Conservation (phyloP, 2,797 vertebrate genomes). For the Girardinus metallicus region DNA sequence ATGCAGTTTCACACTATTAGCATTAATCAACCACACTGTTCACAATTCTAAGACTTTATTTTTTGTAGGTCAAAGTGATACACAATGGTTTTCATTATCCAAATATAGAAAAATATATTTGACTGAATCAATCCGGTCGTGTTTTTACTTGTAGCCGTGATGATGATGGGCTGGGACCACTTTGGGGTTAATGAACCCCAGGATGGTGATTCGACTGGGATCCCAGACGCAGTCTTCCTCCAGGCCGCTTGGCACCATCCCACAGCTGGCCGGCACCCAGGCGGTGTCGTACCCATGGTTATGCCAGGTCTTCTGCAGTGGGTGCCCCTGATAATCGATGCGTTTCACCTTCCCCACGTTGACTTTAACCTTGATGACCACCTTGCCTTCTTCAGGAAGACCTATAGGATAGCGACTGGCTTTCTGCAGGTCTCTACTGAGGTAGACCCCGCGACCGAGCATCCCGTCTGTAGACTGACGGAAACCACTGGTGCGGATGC, state of each 20-base stretch:
- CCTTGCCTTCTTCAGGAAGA: not conserved
- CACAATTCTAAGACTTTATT: too few species aligned
- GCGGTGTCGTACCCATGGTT: constrained; percentile 39
- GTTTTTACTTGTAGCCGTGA: not conserved
- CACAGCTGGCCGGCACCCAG: constrained; percentile 71
- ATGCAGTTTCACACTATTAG: too few species aligned
- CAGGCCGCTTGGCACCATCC: constrained; percentile 49
- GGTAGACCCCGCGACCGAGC: constrained; percentile 74
- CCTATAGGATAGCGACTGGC: constrained; percentile 60
- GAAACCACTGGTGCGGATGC: constrained; percentile 41
- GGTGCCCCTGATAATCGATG: constrained; percentile 50
- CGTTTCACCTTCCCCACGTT: constrained; percentile 69
- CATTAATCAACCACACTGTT: too few species aligned
- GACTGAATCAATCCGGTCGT: not conserved
- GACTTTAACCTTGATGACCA: constrained; percentile 58
- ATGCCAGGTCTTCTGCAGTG: constrained; percentile 61
- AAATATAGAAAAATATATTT: constrained; percentile 12
- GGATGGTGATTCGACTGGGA: constrained; percentile 4
- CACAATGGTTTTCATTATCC: too few species aligned
- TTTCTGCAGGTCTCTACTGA: constrained; percentile 75
- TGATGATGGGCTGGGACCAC: accelerated
- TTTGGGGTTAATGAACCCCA: accelerated
- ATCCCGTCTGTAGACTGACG: constrained; percentile 36
- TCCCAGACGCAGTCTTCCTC: constrained; percentile 79
- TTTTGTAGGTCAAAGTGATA: too few species aligned